These are phyloP conservation scores for Yoshiicerus persimilis DNA, from an alignment of 1,140 invertebrate genomes.

Conservation along the genomic window DNA sequence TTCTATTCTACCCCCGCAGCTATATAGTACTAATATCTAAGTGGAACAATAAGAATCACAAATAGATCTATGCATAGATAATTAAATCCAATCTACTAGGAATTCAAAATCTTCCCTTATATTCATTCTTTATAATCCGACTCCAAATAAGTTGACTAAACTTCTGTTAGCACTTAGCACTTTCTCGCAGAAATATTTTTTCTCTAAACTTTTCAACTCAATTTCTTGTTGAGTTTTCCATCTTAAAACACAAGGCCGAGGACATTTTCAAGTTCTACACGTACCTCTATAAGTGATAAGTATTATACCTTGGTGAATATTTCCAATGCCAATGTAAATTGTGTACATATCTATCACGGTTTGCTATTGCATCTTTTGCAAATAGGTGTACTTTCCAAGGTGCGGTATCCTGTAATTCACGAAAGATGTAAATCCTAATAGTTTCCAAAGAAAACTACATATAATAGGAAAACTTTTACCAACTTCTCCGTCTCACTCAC, in stretches of 20 bases:
- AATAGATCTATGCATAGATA: neutral
- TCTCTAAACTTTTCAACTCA: neutral
- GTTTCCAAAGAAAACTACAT: neutral
- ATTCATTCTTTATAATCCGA: neutral
- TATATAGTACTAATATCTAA: neutral
- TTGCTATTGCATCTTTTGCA: no score
- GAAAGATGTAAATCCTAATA: neutral
- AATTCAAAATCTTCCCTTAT: neutral
- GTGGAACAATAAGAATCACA: neutral
- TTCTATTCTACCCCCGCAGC: neutral
- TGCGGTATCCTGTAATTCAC: no score
- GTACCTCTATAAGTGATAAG: no score
- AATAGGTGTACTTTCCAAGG: neutral
- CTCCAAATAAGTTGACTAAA: neutral
- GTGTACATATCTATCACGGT: no score
- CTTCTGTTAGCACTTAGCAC: neutral
- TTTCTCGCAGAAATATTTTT: neutral
- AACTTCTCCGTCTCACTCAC: neutral
- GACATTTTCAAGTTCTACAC: neutral
- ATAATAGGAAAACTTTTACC: neutral
- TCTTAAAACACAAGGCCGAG: neutral
- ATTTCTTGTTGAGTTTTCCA: neutral
- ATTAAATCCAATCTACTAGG: neutral
- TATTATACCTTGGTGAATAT: neutral
- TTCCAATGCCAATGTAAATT: neutral